Conservation (phyloP, 2,888 invertebrate genomes). For the Synergus gifuensis region DNA sequence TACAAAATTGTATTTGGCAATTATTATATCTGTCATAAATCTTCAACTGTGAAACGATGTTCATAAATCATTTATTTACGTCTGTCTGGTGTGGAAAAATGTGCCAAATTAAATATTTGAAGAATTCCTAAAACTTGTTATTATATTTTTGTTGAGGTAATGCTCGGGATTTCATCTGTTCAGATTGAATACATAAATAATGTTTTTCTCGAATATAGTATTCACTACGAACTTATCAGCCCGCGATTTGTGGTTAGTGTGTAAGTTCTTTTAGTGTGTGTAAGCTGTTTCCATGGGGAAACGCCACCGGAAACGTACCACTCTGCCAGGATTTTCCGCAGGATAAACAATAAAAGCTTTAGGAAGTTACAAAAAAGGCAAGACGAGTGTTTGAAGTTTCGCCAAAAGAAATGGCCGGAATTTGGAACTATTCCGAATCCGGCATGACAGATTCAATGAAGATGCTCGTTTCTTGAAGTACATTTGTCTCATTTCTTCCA, state of each 20-base stretch:
- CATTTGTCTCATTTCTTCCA: not conserved
- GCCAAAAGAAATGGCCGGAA: slow-evolving; percentile 53
- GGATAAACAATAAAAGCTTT: slow-evolving; percentile 60
- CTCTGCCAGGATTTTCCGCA: slow-evolving; percentile 61
- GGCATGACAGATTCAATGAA: slow-evolving; percentile 27
- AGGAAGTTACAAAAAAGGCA: slow-evolving; percentile 53
- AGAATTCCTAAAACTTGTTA: not conserved
- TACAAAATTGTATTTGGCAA: not conserved
- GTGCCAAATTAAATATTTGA: not conserved
- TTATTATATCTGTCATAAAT: not conserved
- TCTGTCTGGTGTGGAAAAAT: no score
- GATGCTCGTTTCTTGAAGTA: slow-evolving; percentile 25
- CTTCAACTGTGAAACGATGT: no score
- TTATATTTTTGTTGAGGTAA: not conserved
- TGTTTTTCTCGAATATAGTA: not conserved
- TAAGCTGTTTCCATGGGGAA: slow-evolving; percentile 58
- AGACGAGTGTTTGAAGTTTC: slow-evolving; percentile 43
- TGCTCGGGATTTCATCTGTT: not conserved
- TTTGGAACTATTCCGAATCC: slow-evolving; percentile 44
- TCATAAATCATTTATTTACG: no score
- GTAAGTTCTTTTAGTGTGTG: slow-evolving; percentile 53
- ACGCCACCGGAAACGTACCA: slow-evolving; percentile 60
- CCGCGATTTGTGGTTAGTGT: slow-evolving; percentile 54
- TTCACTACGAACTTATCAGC: slow-evolving; percentile 41
- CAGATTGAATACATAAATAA: not conserved